Conservation (phyloP, 1,140 invertebrate species). For the Drosophila mayri region DNA sequence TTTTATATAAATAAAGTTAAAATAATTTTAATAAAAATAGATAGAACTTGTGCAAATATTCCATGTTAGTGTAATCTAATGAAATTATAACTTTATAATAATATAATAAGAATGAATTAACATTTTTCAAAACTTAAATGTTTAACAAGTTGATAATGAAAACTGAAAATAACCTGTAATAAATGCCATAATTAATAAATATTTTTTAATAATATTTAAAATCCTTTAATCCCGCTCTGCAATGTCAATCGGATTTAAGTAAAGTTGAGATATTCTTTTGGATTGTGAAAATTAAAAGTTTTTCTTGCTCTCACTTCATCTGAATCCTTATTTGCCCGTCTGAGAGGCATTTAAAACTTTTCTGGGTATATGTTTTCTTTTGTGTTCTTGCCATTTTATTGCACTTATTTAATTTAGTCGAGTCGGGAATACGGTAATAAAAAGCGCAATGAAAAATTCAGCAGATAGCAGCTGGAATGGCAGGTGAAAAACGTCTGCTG, state of each 20-base stretch:
- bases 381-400: slow-evolving; percentile 66
- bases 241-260: background rate
- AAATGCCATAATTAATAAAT: too few relatives aligned
- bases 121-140: too few relatives aligned
- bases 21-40: background rate
- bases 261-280: slow-evolving; percentile 45
- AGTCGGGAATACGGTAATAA: slow-evolving; percentile 62
- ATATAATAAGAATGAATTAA: too few relatives aligned
- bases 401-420: slow-evolving; percentile 80
- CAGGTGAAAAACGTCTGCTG: background rate
- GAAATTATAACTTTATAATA: too few relatives aligned
- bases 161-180: too few relatives aligned
- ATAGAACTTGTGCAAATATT: too few relatives aligned
- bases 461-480: slow-evolving; percentile 1
- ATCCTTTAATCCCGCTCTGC: background rate
- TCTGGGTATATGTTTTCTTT: slow-evolving; percentile 35
- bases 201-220: background rate
- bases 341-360: slow-evolving; percentile 61
- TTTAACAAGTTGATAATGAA: too few relatives aligned
- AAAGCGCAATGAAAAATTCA: slow-evolving; percentile 75
- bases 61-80: too few relatives aligned
- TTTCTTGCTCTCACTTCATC: slow-evolving; percentile 18
- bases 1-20: background rate
- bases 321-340: background rate
- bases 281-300: slow-evolving; percentile 64